A percentile compares a stretch with the other conserved stretches of the same genome.
Evolutionary conservation across 1,140 invertebrate species (phyloP).

Genomic region (Megathymus violae): DNA sequence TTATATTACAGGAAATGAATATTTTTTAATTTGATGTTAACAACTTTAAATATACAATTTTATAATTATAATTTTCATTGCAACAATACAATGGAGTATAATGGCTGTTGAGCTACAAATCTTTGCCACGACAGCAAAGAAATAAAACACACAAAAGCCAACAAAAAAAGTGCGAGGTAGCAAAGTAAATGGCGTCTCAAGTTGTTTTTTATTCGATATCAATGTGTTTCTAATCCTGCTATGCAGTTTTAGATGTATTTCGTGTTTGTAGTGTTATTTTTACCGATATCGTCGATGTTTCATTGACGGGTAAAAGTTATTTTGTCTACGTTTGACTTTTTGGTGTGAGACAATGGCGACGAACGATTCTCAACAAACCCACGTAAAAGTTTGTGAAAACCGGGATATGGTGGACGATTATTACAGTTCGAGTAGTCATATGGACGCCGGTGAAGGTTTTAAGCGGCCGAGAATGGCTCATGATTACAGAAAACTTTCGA

Average conservation of each 20-base stretch:
- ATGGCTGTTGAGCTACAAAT: conserved; percentile 21
- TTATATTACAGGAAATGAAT: too few relatives aligned
- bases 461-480: conserved; percentile 77
- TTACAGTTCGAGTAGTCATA: conserved; percentile 53
- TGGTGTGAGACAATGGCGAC: conserved; percentile 78
- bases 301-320: conserved; percentile 62
- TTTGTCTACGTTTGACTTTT: conserved; percentile 61
- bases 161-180: conserved; percentile 72
- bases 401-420: conserved; percentile 60
- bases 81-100: background rate
- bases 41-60: too few relatives aligned
- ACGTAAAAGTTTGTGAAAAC: conserved; percentile 78
- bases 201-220: conserved; percentile 79
- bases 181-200: conserved; percentile 81
- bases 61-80: conserved; percentile 7
- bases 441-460: conserved; percentile 66
- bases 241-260: conserved; percentile 55
- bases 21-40: too few relatives aligned
- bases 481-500: conserved; percentile 76
- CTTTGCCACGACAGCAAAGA: conserved; percentile 35
- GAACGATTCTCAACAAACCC: conserved; percentile 65
- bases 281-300: conserved; percentile 55
- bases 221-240: conserved; percentile 70
- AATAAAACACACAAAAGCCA: conserved; percentile 54
- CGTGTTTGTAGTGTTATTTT: conserved; percentile 51